These are phyloP conservation scores for Nematostella vectensis DNA, from an alignment of 92 coral and sea anemone genomes.

Conservation along the genomic window DNA sequence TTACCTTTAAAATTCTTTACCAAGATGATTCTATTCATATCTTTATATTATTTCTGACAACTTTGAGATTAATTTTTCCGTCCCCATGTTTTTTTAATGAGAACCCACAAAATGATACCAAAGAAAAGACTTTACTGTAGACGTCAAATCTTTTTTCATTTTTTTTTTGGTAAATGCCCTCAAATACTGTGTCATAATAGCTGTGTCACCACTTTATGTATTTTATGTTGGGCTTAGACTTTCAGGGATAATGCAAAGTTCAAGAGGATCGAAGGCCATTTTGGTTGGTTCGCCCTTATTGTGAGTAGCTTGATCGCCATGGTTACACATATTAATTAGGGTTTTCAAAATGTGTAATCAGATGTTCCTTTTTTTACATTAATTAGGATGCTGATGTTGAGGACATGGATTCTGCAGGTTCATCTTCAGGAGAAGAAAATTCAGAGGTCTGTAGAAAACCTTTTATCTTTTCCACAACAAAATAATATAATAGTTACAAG, in stretches of 20 bases:
- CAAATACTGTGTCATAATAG: no score
- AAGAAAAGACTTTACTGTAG: no score
- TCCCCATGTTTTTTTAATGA: no score
- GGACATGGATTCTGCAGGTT: constrained; percentile 26
- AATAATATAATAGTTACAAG: no score
- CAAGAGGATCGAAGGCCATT: constrained; percentile 69
- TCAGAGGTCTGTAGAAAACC: constrained; percentile 13
- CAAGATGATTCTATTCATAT: no score
- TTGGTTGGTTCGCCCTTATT: constrained; percentile 91
- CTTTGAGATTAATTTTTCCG: no score
- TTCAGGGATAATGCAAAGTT: constrained; percentile 55
- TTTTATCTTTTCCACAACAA: no score
- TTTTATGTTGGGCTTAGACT: constrained; percentile 25
- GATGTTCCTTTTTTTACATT: background rate
- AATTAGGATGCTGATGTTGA: constrained; percentile 24
- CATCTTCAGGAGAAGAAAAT: constrained; percentile 29
- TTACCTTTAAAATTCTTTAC: no score
- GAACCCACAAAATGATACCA: no score
- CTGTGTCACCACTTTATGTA: background rate
- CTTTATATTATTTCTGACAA: no score
- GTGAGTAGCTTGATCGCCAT: constrained; percentile 29
- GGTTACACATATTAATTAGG: background rate
- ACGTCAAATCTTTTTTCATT: no score
- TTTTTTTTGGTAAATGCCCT: no score
- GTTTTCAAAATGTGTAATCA: background rate